Conservation (phyloP, 2,113 vertebrate species). For the Rhizomys pruinosus region DNA sequence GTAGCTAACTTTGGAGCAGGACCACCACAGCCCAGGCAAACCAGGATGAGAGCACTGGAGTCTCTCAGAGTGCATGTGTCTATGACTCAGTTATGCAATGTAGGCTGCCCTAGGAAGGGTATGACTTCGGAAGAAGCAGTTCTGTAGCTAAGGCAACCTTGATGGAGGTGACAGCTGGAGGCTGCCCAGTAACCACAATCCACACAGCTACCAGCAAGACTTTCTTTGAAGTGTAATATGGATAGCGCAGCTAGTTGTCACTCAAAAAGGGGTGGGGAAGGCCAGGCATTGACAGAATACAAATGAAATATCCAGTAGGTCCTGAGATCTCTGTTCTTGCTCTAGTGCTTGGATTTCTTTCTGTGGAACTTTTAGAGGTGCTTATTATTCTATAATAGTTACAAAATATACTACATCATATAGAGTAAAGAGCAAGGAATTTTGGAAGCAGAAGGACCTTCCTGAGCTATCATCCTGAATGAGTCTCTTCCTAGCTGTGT, state of each 20-base stretch:
- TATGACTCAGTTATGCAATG: neutral
- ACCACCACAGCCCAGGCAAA: neutral
- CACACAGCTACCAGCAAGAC: neutral
- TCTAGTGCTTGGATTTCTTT: neutral
- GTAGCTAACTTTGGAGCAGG: neutral
- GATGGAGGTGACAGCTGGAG: neutral
- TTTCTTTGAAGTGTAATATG: neutral
- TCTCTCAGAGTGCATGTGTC: neutral
- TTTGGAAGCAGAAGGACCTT: conserved; percentile 20
- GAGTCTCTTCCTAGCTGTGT: neutral
- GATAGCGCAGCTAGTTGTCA: neutral
- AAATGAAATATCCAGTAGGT: neutral
- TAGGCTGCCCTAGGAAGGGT: neutral
- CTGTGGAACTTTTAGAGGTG: neutral
- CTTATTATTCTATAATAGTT: neutral
- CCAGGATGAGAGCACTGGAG: neutral
- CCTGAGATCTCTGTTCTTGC: neutral
- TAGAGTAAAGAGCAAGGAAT: neutral
- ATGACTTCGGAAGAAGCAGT: neutral
- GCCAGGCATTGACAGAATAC: neutral
- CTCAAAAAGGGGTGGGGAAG: neutral
- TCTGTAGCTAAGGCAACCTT: neutral
- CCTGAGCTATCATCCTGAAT: neutral
- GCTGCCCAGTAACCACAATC: neutral
- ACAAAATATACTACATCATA: neutral